Evolutionary conservation across 2,888 invertebrate genomes (phyloP), one percentile per base, ranked within the genome.

Genomic region (Dicyrtoma fusca): DNA sequence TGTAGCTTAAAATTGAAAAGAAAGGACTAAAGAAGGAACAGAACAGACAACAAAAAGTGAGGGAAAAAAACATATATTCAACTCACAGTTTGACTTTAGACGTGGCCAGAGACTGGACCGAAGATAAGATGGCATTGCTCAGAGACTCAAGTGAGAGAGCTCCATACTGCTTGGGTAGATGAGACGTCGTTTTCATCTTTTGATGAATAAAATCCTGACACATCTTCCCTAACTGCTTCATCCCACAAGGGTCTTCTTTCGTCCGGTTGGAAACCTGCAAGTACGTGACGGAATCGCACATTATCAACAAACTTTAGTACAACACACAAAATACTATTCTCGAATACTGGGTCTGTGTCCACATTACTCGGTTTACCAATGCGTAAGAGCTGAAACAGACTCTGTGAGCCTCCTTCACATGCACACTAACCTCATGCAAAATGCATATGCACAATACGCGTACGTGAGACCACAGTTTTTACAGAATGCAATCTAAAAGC

Each of bases 131-230:
- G 14, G 80, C 81, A 64, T 81, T 79, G 21, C 73, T 73, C 34
- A 81, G 76, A n/a, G 84, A 81, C 77, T 92, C 92, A 77, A 92
- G 85, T 51, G 90, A 90, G 72, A 93, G 85, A 78, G 89, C 75
- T 42, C 80, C 80, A 66, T 75, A 80, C 45, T 77, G 74, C n/a
- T 68, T 75, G n/a, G 74, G 72, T 17, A 78, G 23, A 66, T 66
- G 45, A 61, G 71, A 68, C 57, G 69, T 57, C 45, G 63, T 69
- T 51, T 73, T 72, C 45, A 80, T 69, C 42, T 75, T 69, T n/a
- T 76, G 74, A 42, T 66, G 72, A 64, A 80, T 53, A 61, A 71
- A 76, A 34, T 73, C 71, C 71, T 80, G 80, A 51, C 74, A 74
- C 71, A 74, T 57, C 61, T 76, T 77, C 26, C 78, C 77, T 64